Conservation (phyloP, 2,888 invertebrate species). For the Nephrotoma flavescens region DNA sequence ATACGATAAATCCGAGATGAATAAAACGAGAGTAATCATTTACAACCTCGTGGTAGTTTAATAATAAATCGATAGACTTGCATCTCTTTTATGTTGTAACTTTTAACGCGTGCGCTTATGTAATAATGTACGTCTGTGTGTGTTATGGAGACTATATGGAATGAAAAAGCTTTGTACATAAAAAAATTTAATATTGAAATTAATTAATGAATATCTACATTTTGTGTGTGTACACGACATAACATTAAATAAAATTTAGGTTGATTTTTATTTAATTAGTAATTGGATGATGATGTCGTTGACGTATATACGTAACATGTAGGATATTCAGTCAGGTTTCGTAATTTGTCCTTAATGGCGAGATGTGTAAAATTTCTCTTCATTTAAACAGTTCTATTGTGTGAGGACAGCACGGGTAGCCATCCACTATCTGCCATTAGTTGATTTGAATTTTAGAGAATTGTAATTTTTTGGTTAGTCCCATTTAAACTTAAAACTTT, state of each 20-base stretch:
- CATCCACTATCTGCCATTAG: no score
- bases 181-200: not conserved
- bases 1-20: not conserved
- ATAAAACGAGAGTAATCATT: not conserved
- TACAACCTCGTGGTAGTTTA: not conserved
- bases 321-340: no score
- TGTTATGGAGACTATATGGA: not conserved
- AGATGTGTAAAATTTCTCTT: no score
- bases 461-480: no score
- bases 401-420: no score
- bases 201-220: not conserved
- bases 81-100: not conserved
- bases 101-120: not conserved
- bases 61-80: not conserved
- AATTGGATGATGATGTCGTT: not conserved
- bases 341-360: no score
- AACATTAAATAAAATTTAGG: not conserved
- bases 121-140: not conserved
- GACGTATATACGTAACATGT: not conserved
- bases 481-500: no score
- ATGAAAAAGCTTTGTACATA: not conserved
- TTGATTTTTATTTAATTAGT: not conserved
- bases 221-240: no score
- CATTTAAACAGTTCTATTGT: no score
- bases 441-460: no score